Percentiles rank a stretch among this genome's conserved stretches.
phyloP scores from a whole-genome alignment of 2,888 invertebrate species.

The Oeneis ivallda region DNA sequence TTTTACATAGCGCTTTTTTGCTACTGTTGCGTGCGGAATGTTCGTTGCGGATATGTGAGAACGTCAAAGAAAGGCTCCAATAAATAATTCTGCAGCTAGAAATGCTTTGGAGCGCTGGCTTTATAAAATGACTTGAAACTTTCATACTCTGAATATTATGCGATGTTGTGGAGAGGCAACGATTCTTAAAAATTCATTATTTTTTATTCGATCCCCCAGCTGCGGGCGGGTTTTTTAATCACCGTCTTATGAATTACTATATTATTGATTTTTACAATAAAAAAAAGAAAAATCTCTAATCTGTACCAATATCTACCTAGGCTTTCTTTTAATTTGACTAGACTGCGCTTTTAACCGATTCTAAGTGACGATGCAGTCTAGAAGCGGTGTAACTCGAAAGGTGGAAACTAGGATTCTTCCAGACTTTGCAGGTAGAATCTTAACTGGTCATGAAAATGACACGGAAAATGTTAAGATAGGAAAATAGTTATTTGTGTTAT shows the following conservation, averaged over 20 bases:
- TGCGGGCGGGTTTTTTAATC: not conserved
- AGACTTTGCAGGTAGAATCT: too few relatives aligned
- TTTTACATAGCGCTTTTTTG: too few relatives aligned
- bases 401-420: too few relatives aligned
- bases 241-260: not conserved
- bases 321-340: too few relatives aligned
- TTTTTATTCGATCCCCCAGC: not conserved
- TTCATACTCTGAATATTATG: slow-evolving; percentile 17
- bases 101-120: slow-evolving; percentile 9
- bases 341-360: too few relatives aligned
- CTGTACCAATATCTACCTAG: too few relatives aligned
- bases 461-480: too few relatives aligned
- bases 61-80: not conserved
- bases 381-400: too few relatives aligned
- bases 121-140: slow-evolving; percentile 19
- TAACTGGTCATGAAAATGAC: too few relatives aligned
- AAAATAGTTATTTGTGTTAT: too few relatives aligned
- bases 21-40: not conserved
- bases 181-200: slow-evolving; percentile 2
- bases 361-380: too few relatives aligned
- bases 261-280: not conserved
- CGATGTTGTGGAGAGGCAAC: not conserved
- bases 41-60: not conserved
- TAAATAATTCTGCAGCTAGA: slow-evolving; percentile 17
- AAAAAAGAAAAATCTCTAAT: too few relatives aligned